Base-by-base conservation (phyloP, 2,888 invertebrate genomes). In the Caenorhabditis drosophilae region DNA sequence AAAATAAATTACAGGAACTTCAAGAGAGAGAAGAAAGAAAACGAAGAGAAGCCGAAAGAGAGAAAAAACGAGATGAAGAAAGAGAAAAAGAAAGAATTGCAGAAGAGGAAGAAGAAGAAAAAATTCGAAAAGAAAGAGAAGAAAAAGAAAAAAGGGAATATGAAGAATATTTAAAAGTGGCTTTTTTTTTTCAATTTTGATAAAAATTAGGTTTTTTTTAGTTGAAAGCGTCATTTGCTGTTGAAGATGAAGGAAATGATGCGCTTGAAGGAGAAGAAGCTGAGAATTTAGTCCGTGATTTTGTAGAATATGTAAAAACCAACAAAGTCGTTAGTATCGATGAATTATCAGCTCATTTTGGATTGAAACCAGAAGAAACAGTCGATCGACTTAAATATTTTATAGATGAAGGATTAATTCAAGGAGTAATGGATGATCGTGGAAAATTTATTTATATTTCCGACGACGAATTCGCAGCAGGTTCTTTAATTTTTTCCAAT, bases 381-480 rank as follows among this genome's bases (percentile, higher is more conserved):
- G 85, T 87, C 31, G 83, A 86, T 47, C 89, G 96, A 74, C 90
- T 99, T 66, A 89, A 91, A 69, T 90, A 91, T 45, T 86, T 99
- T 45, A 91, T 92, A 79, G 87, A 89, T 0, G 89, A 90, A 64
- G 92, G 91, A 4, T 88, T 88, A 53, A 86, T 98, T n/a, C 92
- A 93, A 2, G 89, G 98, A 0, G 97, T 99, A 1, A 92, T 98
- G 73, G 98, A 99, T 84, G 98, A 99, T 84, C 88, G 98, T 67
- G 98, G 98, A 18, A 98, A 99, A 86, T 98, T 98, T 84, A 97
- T 98, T 83, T 98, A 93, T 85, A 91, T 99, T 51, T 93, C 95
- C 0, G 89, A 89, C 75, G 89, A 90, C 41, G 98, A 98, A 85
- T 87, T 97, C 66, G 89, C 90, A 79, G 90, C 91, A 59, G 80